phyloP scores from a whole-genome alignment of 2,797 vertebrate species.

The Microhierax caerulescens region DNA sequence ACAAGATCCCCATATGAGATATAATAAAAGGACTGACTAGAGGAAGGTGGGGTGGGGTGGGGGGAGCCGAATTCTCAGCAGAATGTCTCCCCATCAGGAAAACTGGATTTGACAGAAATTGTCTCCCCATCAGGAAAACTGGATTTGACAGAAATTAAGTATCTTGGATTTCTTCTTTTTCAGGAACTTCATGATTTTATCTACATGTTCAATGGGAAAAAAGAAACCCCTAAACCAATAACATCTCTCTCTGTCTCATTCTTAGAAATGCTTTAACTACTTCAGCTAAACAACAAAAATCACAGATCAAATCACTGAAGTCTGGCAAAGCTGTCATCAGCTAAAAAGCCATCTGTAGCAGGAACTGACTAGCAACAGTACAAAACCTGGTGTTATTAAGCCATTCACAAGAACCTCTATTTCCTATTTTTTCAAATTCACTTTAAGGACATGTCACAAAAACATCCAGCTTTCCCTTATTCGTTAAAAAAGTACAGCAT shows the following conservation, averaged over 20 bases:
- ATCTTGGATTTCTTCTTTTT: not conserved
- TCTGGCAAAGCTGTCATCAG: not conserved
- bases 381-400: not conserved
- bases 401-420: not conserved
- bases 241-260: not conserved
- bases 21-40: not conserved
- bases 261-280: not conserved
- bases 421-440: not conserved
- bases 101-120: not conserved
- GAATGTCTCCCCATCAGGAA: not conserved
- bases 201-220: not conserved
- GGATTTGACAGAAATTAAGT: not conserved
- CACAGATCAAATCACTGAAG: not conserved
- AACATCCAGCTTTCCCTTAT: not conserved
- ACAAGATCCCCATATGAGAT: not conserved
- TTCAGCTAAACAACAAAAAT: not conserved
- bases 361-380: not conserved
- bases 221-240: not conserved
- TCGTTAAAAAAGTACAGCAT: not conserved
- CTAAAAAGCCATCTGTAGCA: not conserved
- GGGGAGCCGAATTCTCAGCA: not conserved
- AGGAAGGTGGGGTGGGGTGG: not conserved
- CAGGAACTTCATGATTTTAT: not conserved
- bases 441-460: not conserved
- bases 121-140: not conserved